Base-by-base conservation (phyloP, 2,888 invertebrate species). In the Rhogogaster chlorosoma region DNA sequence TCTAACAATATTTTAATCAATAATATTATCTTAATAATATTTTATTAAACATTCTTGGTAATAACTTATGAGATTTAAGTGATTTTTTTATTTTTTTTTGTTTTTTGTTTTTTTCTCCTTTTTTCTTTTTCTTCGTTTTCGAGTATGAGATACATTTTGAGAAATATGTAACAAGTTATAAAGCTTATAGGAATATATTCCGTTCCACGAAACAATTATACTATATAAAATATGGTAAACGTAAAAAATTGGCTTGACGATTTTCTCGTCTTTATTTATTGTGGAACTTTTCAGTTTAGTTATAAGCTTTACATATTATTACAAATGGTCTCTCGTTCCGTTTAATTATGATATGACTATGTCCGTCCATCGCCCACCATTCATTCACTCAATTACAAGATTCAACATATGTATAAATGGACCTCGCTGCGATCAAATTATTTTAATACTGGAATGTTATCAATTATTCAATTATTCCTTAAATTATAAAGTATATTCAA, bases 261-360 rank as follows among this genome's bases (percentile, higher is more conserved):
- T 49, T 77, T 5, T n/a, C 12, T 77, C 49, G 49, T 32, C 32
- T 45, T 18, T 18, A 29, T 77, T 77, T 29, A 22, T 29, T 49
- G 75, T 80, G 78, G 61, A 61, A 80, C 78, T 32, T 36, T 61
- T 22, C 9, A 80, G 61, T 49, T 29, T 61, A 80, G 38, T 29
- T 80, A 49, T 80, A 80, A 80, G 78, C 78, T 80, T 80, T 80
- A 80, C 78, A 80, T 57, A 80, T 80, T 80, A 80, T 80, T 80
- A 80, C 78, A 80, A 57, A 61, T 80, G 22, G 61, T 80, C 36
- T 80, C 78, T 80, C 78, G 38, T 80, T 80, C 61, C 89, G 87
- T 87, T 87, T 91, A 91, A 86, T 89, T 92, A 93, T 92, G 90
- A 91, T 91, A 92, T 92, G 92, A 92, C 92, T 92, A 92, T 91